Evolutionary conservation across 2,888 invertebrate genomes (phyloP).

Genomic region (Eutolmus rufibarbis): DNA sequence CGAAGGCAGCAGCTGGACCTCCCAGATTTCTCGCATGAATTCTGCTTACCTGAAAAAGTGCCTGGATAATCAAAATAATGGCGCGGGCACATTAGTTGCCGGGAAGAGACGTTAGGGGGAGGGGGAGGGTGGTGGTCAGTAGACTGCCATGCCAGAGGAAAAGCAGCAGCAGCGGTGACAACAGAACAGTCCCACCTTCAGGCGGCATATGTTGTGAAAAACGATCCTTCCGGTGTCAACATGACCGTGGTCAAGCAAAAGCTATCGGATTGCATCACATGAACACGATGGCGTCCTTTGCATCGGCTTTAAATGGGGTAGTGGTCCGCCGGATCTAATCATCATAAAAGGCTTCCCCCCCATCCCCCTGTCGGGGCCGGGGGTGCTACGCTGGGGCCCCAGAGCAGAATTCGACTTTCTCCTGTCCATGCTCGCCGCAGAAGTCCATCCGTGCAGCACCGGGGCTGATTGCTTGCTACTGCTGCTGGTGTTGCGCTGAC

Average conservation of each 20-base stretch:
- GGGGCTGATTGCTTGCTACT: not conserved
- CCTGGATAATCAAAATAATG: conserved; percentile 20
- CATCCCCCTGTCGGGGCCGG: not conserved
- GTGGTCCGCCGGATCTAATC: conserved; percentile 33
- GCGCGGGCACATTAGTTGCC: not conserved
- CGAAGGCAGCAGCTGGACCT: not conserved
- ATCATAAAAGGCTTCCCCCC: conserved; percentile 37
- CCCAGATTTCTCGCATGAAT: not conserved
- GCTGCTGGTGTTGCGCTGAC: not conserved
- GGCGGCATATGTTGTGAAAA: conserved; percentile 36
- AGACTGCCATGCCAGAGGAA: not conserved
- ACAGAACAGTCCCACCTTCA: not conserved
- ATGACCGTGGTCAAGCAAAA: conserved; percentile 40
- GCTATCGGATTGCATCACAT: conserved; percentile 29
- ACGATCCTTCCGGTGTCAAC: conserved; percentile 42
- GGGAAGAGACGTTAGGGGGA: not conserved
- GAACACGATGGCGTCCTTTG: conserved; percentile 28
- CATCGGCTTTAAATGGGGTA: conserved; percentile 9
- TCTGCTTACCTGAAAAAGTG: not conserved
- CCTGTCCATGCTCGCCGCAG: not conserved
- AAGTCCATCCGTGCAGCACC: not conserved
- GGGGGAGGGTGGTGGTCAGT: not conserved
- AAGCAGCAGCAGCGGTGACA: not conserved
- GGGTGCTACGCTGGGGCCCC: not conserved
- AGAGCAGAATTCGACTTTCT: not conserved